Evolutionary conservation across 2,113 vertebrate species (phyloP).

Genomic region (Hymenochirus boettgeri): DNA sequence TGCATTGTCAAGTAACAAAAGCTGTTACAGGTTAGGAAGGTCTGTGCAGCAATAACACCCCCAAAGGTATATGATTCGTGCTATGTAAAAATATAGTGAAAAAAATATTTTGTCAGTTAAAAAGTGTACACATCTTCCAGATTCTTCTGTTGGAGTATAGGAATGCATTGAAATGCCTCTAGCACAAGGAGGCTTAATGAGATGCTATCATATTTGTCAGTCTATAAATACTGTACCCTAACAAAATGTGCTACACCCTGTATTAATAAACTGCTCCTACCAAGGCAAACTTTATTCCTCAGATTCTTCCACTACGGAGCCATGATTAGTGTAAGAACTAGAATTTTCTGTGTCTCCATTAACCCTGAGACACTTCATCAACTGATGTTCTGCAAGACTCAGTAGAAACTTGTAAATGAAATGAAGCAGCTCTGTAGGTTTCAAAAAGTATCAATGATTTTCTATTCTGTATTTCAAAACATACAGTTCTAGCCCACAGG

Average conservation of each 20-base stretch:
- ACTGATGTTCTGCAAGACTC: neutral
- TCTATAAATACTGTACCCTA: neutral
- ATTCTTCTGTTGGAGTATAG: neutral
- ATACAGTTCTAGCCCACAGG: conserved; percentile 10
- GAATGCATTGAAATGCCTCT: neutral
- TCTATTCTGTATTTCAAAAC: conserved; percentile 17
- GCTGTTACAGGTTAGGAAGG: neutral
- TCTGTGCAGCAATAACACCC: conserved; percentile 1
- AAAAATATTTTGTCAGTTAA: neutral
- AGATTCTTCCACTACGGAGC: neutral
- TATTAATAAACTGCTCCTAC: neutral
- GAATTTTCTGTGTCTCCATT: neutral
- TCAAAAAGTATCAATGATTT: neutral
- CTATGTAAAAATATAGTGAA: conserved; percentile 12
- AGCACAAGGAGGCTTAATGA: neutral
- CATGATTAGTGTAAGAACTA: neutral
- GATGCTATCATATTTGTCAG: neutral
- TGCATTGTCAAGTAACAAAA: neutral
- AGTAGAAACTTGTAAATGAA: neutral
- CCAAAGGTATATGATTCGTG: neutral
- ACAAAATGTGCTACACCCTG: neutral
- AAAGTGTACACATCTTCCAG: neutral
- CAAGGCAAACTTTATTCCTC: neutral
- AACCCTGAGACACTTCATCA: neutral
- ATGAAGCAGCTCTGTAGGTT: neutral